Percentiles rank a stretch among this genome's conserved stretches.
Evolutionary conservation across 2,113 vertebrate species (phyloP).

Genomic region (Thalassarche chlororhynchos): DNA sequence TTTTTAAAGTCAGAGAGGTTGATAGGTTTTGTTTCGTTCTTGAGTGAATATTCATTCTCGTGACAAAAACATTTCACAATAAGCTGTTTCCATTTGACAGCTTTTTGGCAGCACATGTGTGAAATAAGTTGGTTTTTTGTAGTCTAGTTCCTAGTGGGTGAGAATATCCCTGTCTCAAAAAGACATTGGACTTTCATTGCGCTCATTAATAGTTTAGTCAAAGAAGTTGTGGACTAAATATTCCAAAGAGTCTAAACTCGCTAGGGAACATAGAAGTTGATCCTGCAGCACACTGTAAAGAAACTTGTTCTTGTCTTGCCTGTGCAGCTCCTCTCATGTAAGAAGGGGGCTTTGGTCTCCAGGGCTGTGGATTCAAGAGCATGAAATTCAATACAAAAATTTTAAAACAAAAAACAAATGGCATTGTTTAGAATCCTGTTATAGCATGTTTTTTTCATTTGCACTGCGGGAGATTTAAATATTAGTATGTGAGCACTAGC

Average conservation of each 20-base stretch:
- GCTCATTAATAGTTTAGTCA: background rate
- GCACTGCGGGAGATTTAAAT: background rate
- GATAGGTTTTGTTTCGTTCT: slow-evolving; percentile 55
- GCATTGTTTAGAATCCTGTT: slow-evolving; percentile 38
- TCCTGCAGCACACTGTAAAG: background rate
- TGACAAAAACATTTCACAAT: slow-evolving; percentile 57
- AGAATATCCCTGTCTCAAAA: background rate
- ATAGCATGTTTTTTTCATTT: slow-evolving; percentile 55
- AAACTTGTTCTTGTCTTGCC: background rate
- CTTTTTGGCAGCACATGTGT: slow-evolving; percentile 26
- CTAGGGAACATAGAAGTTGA: background rate
- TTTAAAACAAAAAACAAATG: slow-evolving; percentile 17
- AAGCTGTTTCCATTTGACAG: slow-evolving; percentile 35
- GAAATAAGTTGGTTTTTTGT: background rate
- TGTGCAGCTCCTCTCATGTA: background rate
- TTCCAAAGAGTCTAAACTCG: background rate
- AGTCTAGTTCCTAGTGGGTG: background rate
- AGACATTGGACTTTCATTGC: background rate
- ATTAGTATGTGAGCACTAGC: slow-evolving; percentile 1
- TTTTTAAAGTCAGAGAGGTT: slow-evolving; percentile 35
- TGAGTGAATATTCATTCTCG: slow-evolving; percentile 38
- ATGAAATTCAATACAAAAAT: slow-evolving; percentile 31
- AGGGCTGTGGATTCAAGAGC: slow-evolving; percentile 12
- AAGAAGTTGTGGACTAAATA: background rate
- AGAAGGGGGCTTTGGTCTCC: background rate